Base-by-base conservation (phyloP, 2,888 invertebrate species). In the Drosophila melanocephala region DNA sequence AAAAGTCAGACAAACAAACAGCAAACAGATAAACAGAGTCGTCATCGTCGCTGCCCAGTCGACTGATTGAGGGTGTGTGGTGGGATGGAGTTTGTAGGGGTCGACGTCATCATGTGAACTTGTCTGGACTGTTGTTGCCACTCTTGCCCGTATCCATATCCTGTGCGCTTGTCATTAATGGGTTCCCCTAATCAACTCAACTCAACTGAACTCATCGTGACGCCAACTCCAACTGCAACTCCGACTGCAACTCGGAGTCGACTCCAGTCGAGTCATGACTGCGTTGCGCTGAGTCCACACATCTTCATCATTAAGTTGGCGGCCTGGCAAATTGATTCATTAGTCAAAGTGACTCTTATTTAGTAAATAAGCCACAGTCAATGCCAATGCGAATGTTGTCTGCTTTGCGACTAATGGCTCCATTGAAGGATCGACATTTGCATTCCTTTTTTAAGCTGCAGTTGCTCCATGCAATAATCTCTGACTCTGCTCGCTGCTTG, bases 321-420 rank as follows among this genome's bases (percentile, higher is more conserved):
- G 84, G 75, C 72, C 89, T 73, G 87, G 89, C 90, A 90, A 88
- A 88, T 88, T 88, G 91, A 91, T 89, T 89, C 88, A 89, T 89
- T 91, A 89, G 88, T 89, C 90, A 91, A 89, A 89, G 88, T 91
- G 91, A 91, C 91, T 91, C 78, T 91, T 89, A 89, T 83, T 89
- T 85, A 85, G 80, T 71, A 74, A 87, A 77, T 77, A 75, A 85
- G 80, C 72, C 75, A 70, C 62, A 72, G 65, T 47, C 51, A 44
- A 58, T 58, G 55, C 51, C 28, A 51, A 28, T 28, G 50, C 51
- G 51, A 51, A 19, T 28, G 37, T n/a, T 52, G 67, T 55, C 52
- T 55, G 68, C 53, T 52, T 30, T 42, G 39, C 57, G 33, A 39
- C 59, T 65, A 58, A 74, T 74, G 65, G 35, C 12, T 35, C 3